These are phyloP conservation scores for Oithona nana DNA, from an alignment of 2,888 invertebrate genomes.

Conservation along the genomic window DNA sequence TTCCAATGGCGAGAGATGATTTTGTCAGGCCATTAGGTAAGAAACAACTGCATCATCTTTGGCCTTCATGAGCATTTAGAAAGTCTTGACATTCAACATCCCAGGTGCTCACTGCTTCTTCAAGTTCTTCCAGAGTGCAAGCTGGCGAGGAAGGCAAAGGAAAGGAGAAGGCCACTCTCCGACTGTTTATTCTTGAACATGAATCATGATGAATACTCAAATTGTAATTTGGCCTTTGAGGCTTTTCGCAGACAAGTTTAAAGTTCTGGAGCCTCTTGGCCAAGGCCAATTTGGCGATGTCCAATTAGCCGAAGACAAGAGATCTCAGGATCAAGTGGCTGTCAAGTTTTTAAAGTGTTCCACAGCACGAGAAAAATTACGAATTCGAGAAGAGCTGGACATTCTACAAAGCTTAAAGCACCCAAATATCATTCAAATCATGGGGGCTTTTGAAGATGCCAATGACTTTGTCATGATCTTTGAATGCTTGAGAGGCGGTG, in stretches of 20 bases:
- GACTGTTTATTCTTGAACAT: too few relatives aligned
- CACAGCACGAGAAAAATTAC: neutral
- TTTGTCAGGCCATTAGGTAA: too few relatives aligned
- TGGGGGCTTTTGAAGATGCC: slow-evolving; percentile 10
- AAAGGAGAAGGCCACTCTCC: too few relatives aligned
- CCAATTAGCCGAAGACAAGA: neutral
- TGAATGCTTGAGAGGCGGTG: slow-evolving; percentile 4
- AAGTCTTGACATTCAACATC: too few relatives aligned
- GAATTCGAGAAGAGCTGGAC: slow-evolving; percentile 10
- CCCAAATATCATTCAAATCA: slow-evolving; percentile 1
- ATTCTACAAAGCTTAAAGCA: neutral
- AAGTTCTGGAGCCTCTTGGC: slow-evolving; percentile 2
- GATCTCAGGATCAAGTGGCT: neutral
- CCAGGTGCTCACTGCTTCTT: too few relatives aligned
- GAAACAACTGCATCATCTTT: too few relatives aligned
- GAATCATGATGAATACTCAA: too few relatives aligned
- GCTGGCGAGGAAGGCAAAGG: too few relatives aligned
- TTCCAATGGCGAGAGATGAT: too few relatives aligned
- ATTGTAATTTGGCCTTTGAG: slow-evolving; percentile 10
- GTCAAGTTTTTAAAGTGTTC: neutral
- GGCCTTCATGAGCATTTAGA: too few relatives aligned
- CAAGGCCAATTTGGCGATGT: slow-evolving; percentile 6
- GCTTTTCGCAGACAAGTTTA: neutral
- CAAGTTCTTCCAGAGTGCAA: too few relatives aligned
- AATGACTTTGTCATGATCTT: slow-evolving; percentile 3